phyloP scores from a whole-genome alignment of 2,113 vertebrate genomes.

The Salvator merianae region DNA sequence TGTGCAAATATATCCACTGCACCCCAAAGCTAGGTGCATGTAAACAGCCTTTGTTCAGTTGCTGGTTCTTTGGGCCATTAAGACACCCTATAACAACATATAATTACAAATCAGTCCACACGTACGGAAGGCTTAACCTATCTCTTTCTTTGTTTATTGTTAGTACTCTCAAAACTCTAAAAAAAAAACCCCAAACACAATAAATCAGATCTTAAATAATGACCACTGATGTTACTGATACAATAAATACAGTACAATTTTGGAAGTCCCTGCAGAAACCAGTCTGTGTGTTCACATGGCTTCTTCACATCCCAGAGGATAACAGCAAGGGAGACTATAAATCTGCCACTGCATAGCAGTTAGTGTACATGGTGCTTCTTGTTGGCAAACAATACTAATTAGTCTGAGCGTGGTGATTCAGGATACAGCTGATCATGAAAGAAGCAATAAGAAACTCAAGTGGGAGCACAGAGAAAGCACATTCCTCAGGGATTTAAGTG shows the following conservation, averaged over 20 bases:
- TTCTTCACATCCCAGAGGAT: neutral
- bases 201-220: too few relatives aligned
- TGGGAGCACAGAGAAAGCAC: conserved; percentile 29
- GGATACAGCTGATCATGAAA: conserved; percentile 40
- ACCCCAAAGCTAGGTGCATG: too few relatives aligned
- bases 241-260: neutral
- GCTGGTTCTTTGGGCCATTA: too few relatives aligned
- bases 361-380: neutral
- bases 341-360: neutral
- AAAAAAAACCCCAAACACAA: too few relatives aligned
- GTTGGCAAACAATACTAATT: neutral
- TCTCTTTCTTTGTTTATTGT: too few relatives aligned
- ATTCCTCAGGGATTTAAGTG: neutral
- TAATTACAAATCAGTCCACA: too few relatives aligned
- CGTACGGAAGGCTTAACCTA: too few relatives aligned
- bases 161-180: too few relatives aligned
- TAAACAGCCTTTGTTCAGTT: too few relatives aligned
- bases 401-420: accelerated
- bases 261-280: neutral
- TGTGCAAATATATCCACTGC: too few relatives aligned
- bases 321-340: neutral
- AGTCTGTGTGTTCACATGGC: neutral
- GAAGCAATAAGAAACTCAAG: neutral
- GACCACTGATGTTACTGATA: neutral
- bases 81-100: too few relatives aligned